Base-by-base conservation (phyloP, 2,113 vertebrate genomes). In the Uria lomvia region DNA sequence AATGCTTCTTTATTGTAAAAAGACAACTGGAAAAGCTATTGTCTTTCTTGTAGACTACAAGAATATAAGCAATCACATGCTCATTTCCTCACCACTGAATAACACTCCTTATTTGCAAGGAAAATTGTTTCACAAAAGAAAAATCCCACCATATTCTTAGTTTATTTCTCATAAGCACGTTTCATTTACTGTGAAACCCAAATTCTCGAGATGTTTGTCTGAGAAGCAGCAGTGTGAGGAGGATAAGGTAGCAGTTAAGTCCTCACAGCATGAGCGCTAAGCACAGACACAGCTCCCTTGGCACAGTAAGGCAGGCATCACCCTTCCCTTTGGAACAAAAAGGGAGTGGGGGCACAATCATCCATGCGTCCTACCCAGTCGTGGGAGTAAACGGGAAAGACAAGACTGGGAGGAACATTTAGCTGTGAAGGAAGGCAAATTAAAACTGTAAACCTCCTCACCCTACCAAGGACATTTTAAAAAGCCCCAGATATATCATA, bases 321-420 rank as follows among this genome's bases (percentile, higher is more conserved):
- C 52, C n/a, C 53, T 60, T 86, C 34, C 56, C 70, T 77, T 29
- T 21, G n/a, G 60, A 77, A 79, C 29, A 34, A 38, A 72, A 42
- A 47, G 15, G 26, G 24, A 17, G 47, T 24, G 42, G 27, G 22
- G 40, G 40, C 77, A 79, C 53, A 70, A 45, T 27, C 50, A 53
- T 17, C 62, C 53, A 29, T 5, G 47, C 22, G 38, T 77, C 70
- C 71, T 82, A 50, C 66, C 22, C 77, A 58, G 27, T 18, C 0
- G 9, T 94, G 75, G 84, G 94, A 80, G 65, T 66, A 65, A 97
- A 95, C 65, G 38, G 72, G 85, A 79, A 86, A 74, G 50, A 76
- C 89, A 55, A 82, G 94, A 90, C 15, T 11, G 87, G 55, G 70
- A 72, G 62, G 63, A 90, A 60, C 49, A 40, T 0, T 12, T 17